Base-by-base conservation (phyloP, 1,140 invertebrate species). In the Drosophila orosa region DNA sequence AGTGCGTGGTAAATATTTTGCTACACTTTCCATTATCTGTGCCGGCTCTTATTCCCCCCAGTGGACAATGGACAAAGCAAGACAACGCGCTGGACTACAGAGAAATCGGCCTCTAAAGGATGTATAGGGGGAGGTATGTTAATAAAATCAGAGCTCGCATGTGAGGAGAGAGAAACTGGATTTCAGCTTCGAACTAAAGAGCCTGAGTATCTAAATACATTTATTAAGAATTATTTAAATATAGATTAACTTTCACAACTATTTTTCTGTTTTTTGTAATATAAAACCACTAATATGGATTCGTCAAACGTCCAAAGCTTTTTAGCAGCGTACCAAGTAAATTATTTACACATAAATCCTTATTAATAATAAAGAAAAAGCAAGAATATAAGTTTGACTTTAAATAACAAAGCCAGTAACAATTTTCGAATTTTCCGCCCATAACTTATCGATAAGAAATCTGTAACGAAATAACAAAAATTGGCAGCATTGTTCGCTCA, bases 1-100 rank as follows among this genome's bases (percentile, higher is more conserved):
- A 86, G 73, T 90, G 83, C 80, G 87, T 86, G 87, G 81, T 90
- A 90, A 90, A 90, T 90, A 90, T 90, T 90, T 90, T 90, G 87
- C 87, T 90, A 90, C 71, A 87, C 52, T 83, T 89, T 78, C 50
- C 59, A 69, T 87, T 87, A 82, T 87, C 19, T 73, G 54, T 45
- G 19, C 17, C 25, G 9, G 31, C 29, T 31, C 60, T 52, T 40
- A 50, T 31, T 62, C 15, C 48, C 45, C 69, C 54, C 39, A 56
- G 44, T 67, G 52, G 48, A 24, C 37, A 35, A 35, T 10, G 48
- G 25, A 71, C 33, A 19, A 67, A 10, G 17, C 44, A 71, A 45
- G 40, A 69, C 50, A 52, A 5, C 8, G 29, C 50, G 33, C 29
- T 31, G 19, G 27, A 39, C 22, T n/a, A 7, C 3, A 42, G 10